Percentiles rank a stretch among this genome's conserved stretches.
These are phyloP conservation scores for Propithecus perrieri DNA, from an alignment of 2,797 vertebrate species.

Conservation along the genomic window DNA sequence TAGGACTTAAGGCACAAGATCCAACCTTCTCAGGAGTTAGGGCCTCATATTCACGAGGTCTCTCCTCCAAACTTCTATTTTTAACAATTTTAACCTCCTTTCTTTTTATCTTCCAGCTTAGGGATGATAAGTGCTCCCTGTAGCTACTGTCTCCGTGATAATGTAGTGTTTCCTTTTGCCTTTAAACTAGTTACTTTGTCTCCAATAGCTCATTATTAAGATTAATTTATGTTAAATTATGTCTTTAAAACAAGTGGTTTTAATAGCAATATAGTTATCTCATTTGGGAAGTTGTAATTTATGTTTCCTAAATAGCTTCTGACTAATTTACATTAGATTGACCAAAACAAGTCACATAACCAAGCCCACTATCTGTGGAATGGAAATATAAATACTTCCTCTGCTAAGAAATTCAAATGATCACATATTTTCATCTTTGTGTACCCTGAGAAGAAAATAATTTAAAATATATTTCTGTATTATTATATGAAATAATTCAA, in stretches of 20 bases:
- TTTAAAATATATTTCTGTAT: background rate
- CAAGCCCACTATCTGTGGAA: background rate
- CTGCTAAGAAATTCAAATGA: background rate
- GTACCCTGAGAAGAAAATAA: conserved; percentile 11
- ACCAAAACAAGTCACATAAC: background rate
- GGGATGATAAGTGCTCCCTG: background rate
- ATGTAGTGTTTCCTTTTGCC: background rate
- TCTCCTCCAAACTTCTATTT: background rate
- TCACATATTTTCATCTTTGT: conserved; percentile 14
- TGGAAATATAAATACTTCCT: background rate
- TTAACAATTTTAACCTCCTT: background rate
- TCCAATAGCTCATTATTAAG: background rate
- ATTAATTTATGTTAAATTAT: background rate
- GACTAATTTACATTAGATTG: background rate
- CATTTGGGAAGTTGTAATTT: background rate
- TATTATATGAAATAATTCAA: background rate
- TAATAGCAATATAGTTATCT: background rate
- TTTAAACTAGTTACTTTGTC: background rate
- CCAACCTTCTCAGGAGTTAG: background rate
- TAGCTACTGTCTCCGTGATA: background rate
- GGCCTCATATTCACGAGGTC: background rate
- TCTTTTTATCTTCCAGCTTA: background rate
- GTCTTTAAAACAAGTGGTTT: background rate
- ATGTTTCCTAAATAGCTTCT: background rate
- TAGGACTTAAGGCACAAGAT: background rate